Conservation (phyloP, 2,888 invertebrate genomes). For the Amphipoea oculea region DNA sequence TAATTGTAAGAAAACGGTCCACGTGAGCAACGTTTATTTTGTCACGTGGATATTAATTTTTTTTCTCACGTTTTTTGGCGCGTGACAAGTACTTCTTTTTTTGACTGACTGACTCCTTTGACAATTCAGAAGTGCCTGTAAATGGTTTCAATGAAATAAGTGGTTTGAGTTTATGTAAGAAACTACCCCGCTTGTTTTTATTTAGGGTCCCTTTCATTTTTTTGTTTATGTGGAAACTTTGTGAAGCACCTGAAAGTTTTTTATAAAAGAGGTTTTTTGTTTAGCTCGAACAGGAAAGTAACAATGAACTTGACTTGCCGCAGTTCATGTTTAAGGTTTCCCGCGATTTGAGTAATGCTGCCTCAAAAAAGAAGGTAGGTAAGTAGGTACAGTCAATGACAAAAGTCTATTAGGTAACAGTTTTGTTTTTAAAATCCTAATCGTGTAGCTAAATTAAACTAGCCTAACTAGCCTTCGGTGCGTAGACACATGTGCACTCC, state of each 20-base stretch:
- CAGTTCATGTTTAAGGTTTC: neutral
- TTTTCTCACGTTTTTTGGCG: constrained; percentile 9
- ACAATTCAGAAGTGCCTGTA: neutral
- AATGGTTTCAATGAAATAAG: neutral
- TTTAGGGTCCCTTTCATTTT: neutral
- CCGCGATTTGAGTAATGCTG: no score
- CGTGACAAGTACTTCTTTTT: constrained; percentile 21
- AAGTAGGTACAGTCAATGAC: no score
- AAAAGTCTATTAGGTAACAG: no score
- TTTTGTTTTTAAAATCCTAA: neutral
- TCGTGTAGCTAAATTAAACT: no score
- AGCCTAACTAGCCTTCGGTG: no score
- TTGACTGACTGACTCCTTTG: neutral
- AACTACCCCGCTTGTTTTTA: neutral
- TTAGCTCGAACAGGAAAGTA: neutral
- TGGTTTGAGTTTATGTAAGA: neutral
- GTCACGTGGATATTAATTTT: constrained; percentile 40
- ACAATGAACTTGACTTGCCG: neutral
- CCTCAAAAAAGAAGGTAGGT: neutral
- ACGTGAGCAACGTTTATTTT: constrained; percentile 39
- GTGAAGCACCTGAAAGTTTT: constrained; percentile 9
- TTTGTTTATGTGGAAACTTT: constrained; percentile 4
- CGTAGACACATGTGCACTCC: no score
- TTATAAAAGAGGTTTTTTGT: neutral
- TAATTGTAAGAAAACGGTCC: constrained; percentile 15